A percentile compares a stretch with the other conserved stretches of the same genome.
These are phyloP conservation scores for Beroe forskalii DNA, from an alignment of 37 sponge, comb jelly and placozoan genomes.

Conservation along the genomic window DNA sequence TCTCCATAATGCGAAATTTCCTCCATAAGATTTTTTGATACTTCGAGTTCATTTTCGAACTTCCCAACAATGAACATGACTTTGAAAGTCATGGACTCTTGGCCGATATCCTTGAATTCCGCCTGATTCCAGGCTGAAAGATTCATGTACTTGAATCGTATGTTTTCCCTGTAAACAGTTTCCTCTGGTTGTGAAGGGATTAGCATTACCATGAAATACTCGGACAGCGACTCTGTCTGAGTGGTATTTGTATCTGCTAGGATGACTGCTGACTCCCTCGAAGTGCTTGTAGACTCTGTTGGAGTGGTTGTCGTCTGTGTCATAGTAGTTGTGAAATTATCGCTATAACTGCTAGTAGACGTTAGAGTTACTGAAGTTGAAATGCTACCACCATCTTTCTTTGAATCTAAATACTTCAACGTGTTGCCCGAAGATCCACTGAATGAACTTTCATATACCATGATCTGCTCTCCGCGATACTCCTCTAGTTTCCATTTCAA, in stretches of 20 bases:
- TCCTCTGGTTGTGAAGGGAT: background rate
- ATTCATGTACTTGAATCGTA: background rate
- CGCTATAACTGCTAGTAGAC: too few relatives aligned
- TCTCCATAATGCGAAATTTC: background rate
- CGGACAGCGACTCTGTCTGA: background rate
- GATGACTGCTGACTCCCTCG: too few relatives aligned
- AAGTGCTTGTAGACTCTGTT: too few relatives aligned
- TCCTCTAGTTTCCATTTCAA: too few relatives aligned
- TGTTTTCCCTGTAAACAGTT: background rate
- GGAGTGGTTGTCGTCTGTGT: background rate
- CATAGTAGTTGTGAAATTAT: background rate
- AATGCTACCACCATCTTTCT: too few relatives aligned
- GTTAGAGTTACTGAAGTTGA: too few relatives aligned
- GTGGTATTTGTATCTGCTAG: too few relatives aligned
- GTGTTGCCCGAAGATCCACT: too few relatives aligned
- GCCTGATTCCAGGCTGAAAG: background rate
- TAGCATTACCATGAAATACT: conserved; percentile 3
- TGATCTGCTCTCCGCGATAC: too few relatives aligned
- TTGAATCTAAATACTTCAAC: too few relatives aligned
- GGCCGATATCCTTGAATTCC: background rate
- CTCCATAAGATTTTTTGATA: background rate
- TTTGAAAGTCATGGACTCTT: background rate
- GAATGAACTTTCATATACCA: too few relatives aligned
- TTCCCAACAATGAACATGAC: conserved; percentile 26
- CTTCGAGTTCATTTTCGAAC: background rate